phyloP scores from a whole-genome alignment of 2,888 invertebrate genomes.

The Entomobrya proxima region DNA sequence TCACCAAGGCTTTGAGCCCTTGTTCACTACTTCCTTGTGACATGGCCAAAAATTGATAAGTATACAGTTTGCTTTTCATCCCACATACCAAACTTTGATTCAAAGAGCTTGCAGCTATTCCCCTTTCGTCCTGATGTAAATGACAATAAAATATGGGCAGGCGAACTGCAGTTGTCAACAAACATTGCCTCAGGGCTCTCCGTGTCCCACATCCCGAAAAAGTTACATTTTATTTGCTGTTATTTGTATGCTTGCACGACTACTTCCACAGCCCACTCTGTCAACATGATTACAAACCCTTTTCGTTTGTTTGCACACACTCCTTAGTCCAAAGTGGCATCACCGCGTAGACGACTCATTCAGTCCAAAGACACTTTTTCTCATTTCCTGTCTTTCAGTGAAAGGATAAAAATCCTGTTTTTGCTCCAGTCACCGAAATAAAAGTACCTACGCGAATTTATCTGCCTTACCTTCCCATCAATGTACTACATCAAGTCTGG shows the following conservation, averaged over 20 bases:
- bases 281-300: not conserved
- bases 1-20: no score
- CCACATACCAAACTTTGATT: not conserved
- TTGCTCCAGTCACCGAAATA: not conserved
- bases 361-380: slow-evolving; percentile 27
- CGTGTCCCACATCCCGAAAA: slow-evolving; percentile 20
- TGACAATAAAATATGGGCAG: slow-evolving; percentile 53
- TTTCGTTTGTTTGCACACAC: not conserved
- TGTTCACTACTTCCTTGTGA: no score
- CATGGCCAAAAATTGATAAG: no score
- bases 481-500: no score
- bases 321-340: not conserved
- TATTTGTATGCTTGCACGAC: not conserved
- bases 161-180: slow-evolving; percentile 55
- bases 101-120: not conserved
- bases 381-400: slow-evolving; percentile 31
- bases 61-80: not conserved
- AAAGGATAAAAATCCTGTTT: not conserved
- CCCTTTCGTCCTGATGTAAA: not conserved
- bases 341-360: not conserved
- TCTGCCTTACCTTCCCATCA: not conserved
- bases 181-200: slow-evolving; percentile 38
- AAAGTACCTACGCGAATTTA: not conserved
- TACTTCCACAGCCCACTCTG: not conserved
- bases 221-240: not conserved